Evolutionary conservation across 2,797 vertebrate species (phyloP).

Genomic region (Propithecus deckenii): DNA sequence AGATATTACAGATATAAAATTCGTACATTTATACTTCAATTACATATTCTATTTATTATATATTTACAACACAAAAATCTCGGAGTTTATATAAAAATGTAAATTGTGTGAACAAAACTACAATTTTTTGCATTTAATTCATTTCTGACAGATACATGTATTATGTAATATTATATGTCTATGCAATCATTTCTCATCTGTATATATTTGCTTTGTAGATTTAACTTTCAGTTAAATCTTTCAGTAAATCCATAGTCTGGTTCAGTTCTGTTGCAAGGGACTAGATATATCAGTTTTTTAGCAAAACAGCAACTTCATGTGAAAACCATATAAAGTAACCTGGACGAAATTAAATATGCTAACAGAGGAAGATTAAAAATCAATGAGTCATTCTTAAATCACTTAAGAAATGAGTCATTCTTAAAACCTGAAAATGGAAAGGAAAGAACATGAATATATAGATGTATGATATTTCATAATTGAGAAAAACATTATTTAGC

Average conservation of each 20-base stretch:
- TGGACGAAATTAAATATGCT: not conserved
- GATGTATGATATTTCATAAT: slow-evolving; percentile 28
- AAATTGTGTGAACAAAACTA: not conserved
- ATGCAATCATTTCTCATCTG: not conserved
- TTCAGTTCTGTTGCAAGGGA: not conserved
- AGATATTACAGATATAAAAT: not conserved
- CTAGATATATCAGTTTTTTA: not conserved
- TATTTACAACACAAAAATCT: not conserved
- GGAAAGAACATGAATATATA: not conserved
- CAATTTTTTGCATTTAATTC: not conserved
- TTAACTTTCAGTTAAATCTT: not conserved
- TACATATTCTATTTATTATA: not conserved
- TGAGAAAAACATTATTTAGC: slow-evolving; percentile 61
- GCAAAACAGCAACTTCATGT: slow-evolving; percentile 9
- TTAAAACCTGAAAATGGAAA: not conserved
- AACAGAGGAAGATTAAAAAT: slow-evolving; percentile 1
- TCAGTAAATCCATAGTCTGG: not conserved
- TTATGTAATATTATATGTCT: not conserved
- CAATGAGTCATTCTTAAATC: not conserved
- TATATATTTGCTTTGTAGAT: not conserved
- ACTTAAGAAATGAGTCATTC: not conserved
- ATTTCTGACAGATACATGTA: not conserved
- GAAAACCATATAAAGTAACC: slow-evolving; percentile 1
- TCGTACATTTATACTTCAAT: not conserved
- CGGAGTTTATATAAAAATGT: not conserved